Evolutionary conservation across 2,113 vertebrate species (phyloP), one percentile per base, ranked within the genome.

Genomic region (Gopherus flavomarginatus): DNA sequence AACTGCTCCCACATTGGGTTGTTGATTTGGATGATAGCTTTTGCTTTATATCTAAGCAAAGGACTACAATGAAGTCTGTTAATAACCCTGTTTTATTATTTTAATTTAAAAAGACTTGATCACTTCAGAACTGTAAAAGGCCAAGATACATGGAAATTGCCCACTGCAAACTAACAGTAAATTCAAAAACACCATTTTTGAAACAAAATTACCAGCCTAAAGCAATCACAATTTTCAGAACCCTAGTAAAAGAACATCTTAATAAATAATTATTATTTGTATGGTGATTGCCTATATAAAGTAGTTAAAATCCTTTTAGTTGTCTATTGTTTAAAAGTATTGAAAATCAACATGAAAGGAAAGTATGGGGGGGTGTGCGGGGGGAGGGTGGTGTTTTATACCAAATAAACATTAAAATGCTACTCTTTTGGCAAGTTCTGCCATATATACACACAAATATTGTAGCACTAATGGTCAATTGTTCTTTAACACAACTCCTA

Each of bases 221-320:
- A 49, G 31, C 83, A 93, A 88, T 90, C 38, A 92, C 84, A 90
- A 87, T 88, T 92, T 93, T 94, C 94, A 90, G 38, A 80, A 86
- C 50, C 11, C 12, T 26, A 27, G 19, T 87, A 35, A 56, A 95
- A 88, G 80, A 7, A 17, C 19, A 62, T 92, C 93, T 94, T 94
- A 27, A 86, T 78, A 78, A 86, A 78, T 86, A 87, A 88, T 79
- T 92, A 92, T 88, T 96, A 93, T 90, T n/a, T 49, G 90, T 92
- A 88, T 89, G 75, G 59, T 90, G 2, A 8, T 77, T 78, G 5
- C 88, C 2, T 81, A 14, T 84, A 38, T 83, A 94, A 69, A 93
- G 86, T 13, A 90, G 21, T 26, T 65, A 7, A 13, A 50, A 22
- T 54, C 16, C 85, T 85, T 38, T 54, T n/a, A 49, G 22, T 0